Percentiles rank a stretch among this genome's conserved stretches.
These are phyloP conservation scores for Thomomys bottae DNA, from an alignment of 2,113 vertebrate species.

Conservation along the genomic window DNA sequence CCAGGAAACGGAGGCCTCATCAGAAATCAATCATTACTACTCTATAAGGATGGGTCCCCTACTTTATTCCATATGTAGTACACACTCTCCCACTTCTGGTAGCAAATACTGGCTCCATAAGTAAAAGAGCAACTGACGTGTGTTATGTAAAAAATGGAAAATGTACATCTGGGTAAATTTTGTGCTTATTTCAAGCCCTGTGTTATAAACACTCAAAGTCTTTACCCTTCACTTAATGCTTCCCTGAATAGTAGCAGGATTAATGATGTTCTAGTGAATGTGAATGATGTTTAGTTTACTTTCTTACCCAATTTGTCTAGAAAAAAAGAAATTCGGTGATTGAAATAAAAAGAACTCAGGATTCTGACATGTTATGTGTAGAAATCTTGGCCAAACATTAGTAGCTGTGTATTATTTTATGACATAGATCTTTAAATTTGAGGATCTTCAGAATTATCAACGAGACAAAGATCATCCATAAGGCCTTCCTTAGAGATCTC, in stretches of 20 bases:
- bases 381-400: not conserved
- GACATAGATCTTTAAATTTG: not conserved
- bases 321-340: not conserved
- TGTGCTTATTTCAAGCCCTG: not conserved
- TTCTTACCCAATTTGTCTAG: not conserved
- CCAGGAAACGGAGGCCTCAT: no score
- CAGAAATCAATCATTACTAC: not conserved
- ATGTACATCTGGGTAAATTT: not conserved
- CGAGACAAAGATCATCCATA: not conserved
- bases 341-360: constrained; percentile 29
- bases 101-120: not conserved
- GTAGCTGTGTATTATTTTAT: not conserved
- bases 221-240: not conserved
- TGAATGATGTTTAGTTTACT: not conserved
- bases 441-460: not conserved
- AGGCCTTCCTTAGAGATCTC: not conserved
- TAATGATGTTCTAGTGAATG: not conserved
- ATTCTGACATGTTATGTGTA: not conserved
- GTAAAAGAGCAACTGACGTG: not conserved
- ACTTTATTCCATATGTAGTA: not conserved
- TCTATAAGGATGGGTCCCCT: not conserved
- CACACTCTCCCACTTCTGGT: not conserved
- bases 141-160: not conserved
- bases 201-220: not conserved
- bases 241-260: not conserved